These are phyloP conservation scores for Macrophya annulata DNA, from an alignment of 2,888 invertebrate species.

Conservation along the genomic window DNA sequence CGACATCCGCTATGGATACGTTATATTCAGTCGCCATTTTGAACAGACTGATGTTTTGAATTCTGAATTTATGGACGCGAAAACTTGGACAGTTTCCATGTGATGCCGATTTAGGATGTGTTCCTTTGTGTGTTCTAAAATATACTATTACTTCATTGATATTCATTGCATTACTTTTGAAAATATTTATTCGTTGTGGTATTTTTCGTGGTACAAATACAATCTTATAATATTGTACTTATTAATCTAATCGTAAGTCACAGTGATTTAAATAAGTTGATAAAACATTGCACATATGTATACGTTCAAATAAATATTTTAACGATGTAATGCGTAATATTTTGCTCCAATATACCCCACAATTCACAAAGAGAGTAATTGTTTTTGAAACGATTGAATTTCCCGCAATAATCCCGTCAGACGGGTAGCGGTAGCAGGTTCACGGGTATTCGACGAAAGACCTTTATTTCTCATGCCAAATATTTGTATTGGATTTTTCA, in stretches of 20 bases:
- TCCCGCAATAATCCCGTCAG: conserved; percentile 72
- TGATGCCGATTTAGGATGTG: too few relatives aligned
- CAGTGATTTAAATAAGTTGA: background rate
- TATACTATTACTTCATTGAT: too few relatives aligned
- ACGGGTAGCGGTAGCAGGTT: conserved; percentile 69
- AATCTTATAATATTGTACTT: background rate
- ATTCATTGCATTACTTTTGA: background rate
- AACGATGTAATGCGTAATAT: background rate
- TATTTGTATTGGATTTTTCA: conserved; percentile 56
- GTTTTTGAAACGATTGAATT: conserved; percentile 75
- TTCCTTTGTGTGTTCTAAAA: too few relatives aligned
- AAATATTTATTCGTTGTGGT: background rate
- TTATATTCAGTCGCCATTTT: too few relatives aligned
- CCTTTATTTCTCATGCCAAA: conserved; percentile 52
- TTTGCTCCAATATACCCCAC: background rate
- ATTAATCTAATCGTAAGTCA: background rate
- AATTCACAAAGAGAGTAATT: conserved; percentile 60
- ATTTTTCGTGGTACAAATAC: background rate
- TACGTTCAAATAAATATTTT: background rate
- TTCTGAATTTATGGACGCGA: too few relatives aligned
- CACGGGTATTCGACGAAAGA: conserved; percentile 56
- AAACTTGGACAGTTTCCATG: too few relatives aligned
- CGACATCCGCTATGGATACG: too few relatives aligned
- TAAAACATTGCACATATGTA: background rate
- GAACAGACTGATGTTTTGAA: too few relatives aligned